Evolutionary conservation across 2,888 invertebrate genomes (phyloP), one percentile per base, ranked within the genome.

Genomic region (Zygothrica quintamaculata): DNA sequence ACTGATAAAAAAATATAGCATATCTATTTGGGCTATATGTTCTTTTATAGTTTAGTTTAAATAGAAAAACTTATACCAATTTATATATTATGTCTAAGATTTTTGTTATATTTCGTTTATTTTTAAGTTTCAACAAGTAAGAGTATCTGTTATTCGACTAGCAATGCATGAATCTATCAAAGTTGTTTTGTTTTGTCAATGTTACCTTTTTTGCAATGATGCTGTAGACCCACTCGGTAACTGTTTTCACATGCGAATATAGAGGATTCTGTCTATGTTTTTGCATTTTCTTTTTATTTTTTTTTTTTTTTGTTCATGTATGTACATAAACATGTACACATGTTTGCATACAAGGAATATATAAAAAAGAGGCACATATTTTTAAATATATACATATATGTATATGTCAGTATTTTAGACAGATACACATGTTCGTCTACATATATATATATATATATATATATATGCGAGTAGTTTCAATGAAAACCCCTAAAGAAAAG

Each of bases 121-220:
- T n/a, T n/a, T n/a, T n/a, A n/a, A n/a, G n/a, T n/a, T 5, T 5
- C 18, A 22, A 2, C 5, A 22, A 22, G 3, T 31, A n/a, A 31
- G 31, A n/a, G 31, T 31, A 31, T 31, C 9, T 31, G 1, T 2
- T n/a, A 31, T 1, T 31, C 31, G 31, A 31, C 9, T 9, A 31
- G 3, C 8, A 4, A 7, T n/a, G 31, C 3, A 31, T 2, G 15
- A 6, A 15, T 3, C 15, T 6, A 7, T 15, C 18, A 22, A 22
- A 15, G 8, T 15, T 15, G 13, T 15, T 37, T 37, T 37, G 37
- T 31, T 31, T 31, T 31, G 31, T 18, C 37, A 37, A 37, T 37
- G 37, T 37, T 37, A 37, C 37, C 37, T 37, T 37, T n/a, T 37
- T 37, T 37, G 37, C 37, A 37, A 12, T 34, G 34, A 34, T 34